Base-by-base conservation (phyloP, 2,888 invertebrate genomes). In the Scaptomyza tumidula region DNA sequence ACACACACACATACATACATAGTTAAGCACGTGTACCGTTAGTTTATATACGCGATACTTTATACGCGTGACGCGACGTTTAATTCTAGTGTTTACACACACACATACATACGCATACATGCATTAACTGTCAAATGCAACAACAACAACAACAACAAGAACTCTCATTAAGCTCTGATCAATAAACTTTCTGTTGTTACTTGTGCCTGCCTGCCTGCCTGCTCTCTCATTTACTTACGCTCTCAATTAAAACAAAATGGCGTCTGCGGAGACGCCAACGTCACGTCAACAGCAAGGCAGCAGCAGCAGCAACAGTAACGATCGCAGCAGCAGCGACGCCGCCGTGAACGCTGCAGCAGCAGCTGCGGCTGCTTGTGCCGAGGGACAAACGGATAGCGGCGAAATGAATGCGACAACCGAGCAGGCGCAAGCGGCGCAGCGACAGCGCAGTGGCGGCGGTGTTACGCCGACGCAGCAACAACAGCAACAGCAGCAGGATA, bases 371-470 rank as follows among this genome's bases (percentile, higher is more conserved):
- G 24, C 29, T 39, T 41, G 44, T 13, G 55, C 35, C 50, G 55
- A 37, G 1, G 63, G 71, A 24, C 69, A 79, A 56, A 48, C 67
- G 27, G 66, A 71, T 7, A 78, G 74, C 62, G 75, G 74, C 64
- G 76, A 77, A 53, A 63, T 59, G 6, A 64, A 69, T 13, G 55
- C 74, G 7, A 75, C 44, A 2, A 41, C 41, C n/a, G 83, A 83
- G 19, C 83, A 88, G 72, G 70, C 80, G 55, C 83, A 88, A 45
- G 77, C 80, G 43, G 66, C 77, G 33, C 83, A 86, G 58, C 68
- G 83, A 37, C 83, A 86, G 57, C 81, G 90, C 55, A 88, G 86
- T 33, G 80, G 80, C 19, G 76, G 78, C 37, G 55, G 52, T 9
- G n/a, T 14, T 16, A 60, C 78, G 29, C 48, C 67, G 0, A 43